Conservation (phyloP, 2,888 invertebrate genomes). For the Plutella xylostella region DNA sequence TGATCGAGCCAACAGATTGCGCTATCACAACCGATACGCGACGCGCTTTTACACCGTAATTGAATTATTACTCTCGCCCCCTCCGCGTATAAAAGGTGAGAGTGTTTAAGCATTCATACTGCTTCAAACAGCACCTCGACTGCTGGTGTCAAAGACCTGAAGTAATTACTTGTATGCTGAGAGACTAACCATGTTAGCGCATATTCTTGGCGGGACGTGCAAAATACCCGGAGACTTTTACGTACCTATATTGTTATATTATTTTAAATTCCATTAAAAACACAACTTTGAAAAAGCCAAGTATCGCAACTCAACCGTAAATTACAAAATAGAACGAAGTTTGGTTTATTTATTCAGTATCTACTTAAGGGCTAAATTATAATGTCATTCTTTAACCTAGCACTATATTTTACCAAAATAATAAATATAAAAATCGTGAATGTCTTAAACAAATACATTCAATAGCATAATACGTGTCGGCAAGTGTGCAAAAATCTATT, state of each 20-base stretch:
- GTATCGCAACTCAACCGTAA: too few relatives aligned
- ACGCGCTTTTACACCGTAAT: constrained; percentile 50
- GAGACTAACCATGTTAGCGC: not conserved
- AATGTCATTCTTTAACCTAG: too few relatives aligned
- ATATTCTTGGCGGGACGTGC: too few relatives aligned
- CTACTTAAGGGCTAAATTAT: too few relatives aligned
- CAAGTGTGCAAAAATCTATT: constrained; percentile 24
- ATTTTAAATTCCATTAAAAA: too few relatives aligned
- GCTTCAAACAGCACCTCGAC: not conserved
- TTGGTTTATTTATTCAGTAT: too few relatives aligned
- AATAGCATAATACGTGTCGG: not conserved
- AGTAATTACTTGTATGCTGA: not conserved
- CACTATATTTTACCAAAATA: too few relatives aligned
- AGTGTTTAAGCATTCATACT: not conserved
- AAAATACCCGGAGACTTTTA: too few relatives aligned
- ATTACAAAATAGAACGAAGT: too few relatives aligned
- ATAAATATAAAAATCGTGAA: too few relatives aligned
- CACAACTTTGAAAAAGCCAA: too few relatives aligned
- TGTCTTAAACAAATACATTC: not conserved
- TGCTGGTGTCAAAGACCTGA: constrained; percentile 2
- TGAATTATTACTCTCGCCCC: constrained; percentile 46
- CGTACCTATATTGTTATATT: too few relatives aligned
- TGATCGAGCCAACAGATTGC: constrained; percentile 48
- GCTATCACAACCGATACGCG: constrained; percentile 47
- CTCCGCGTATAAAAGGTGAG: constrained; percentile 6